Conservation (phyloP, 2,888 invertebrate genomes). For the Chironomus riparius region DNA sequence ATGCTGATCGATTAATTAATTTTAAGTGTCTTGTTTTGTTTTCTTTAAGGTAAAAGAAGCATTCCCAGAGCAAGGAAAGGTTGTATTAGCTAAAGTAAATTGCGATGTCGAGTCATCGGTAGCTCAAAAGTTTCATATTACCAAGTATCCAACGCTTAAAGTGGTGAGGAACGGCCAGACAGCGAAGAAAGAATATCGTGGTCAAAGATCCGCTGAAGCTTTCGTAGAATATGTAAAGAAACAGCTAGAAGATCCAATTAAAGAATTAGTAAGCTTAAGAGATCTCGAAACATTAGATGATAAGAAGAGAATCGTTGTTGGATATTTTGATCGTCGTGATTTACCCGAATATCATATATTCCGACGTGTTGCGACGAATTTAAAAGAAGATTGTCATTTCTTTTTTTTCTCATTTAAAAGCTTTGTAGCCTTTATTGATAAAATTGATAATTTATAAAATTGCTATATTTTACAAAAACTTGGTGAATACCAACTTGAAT, state of each 20-base stretch:
- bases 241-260: conserved; percentile 77
- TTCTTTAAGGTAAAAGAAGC: conserved; percentile 46
- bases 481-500: too few relatives aligned
- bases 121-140: conserved; percentile 87
- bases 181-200: conserved; percentile 85
- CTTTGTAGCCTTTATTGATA: too few relatives aligned
- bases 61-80: conserved; percentile 71
- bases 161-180: conserved; percentile 83
- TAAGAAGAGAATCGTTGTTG: conserved; percentile 79
- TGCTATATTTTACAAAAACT: too few relatives aligned
- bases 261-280: conserved; percentile 62
- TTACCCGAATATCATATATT: conserved; percentile 73
- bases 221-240: conserved; percentile 81
- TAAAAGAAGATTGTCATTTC: conserved; percentile 95
- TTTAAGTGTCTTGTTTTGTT: not conserved
- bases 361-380: conserved; percentile 69
- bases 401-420: too few relatives aligned
- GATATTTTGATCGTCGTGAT: conserved; percentile 77
- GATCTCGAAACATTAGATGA: conserved; percentile 68
- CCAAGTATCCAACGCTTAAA: conserved; percentile 97
- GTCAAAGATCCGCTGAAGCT: conserved; percentile 80
- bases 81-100: conserved; percentile 93
- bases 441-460: too few relatives aligned
- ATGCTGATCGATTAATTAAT: not conserved
- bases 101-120: conserved; percentile 87